Conservation (phyloP, 2,113 vertebrate genomes). For the Leucosticte australis region DNA sequence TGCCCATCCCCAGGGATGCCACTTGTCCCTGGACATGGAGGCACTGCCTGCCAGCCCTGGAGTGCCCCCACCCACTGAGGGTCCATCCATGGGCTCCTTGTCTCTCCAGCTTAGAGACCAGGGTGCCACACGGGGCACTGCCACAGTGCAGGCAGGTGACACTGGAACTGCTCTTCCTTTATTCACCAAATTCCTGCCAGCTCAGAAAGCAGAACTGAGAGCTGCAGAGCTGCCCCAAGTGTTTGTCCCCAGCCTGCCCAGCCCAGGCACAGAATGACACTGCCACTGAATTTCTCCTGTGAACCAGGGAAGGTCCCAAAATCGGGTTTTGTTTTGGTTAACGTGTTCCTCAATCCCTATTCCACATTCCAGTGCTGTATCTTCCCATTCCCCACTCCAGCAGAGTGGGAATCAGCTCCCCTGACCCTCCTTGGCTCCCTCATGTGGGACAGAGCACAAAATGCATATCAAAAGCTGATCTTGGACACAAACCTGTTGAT, state of each 20-base stretch:
- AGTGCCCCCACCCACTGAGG: background rate
- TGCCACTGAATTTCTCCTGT: background rate
- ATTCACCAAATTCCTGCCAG: background rate
- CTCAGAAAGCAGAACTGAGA: background rate
- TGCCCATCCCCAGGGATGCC: background rate
- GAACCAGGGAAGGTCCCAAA: background rate
- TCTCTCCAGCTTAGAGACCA: background rate
- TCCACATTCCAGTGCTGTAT: background rate
- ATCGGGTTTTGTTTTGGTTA: background rate
- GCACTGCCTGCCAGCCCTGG: background rate
- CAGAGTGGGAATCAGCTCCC: background rate
- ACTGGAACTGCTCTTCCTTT: background rate
- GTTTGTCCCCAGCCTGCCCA: background rate
- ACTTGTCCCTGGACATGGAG: background rate
- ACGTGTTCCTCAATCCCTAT: background rate
- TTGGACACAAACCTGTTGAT: conserved; percentile 86
- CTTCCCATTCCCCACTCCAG: background rate
- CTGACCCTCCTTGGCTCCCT: background rate
- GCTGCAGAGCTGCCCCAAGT: background rate
- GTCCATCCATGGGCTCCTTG: accelerated
- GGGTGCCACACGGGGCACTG: background rate
- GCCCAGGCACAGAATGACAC: background rate
- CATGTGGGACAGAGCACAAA: background rate
- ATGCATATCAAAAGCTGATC: background rate
- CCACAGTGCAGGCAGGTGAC: background rate